These are phyloP conservation scores for Choloepus didactylus DNA, from an alignment of 2,797 vertebrate species.

Conservation along the genomic window DNA sequence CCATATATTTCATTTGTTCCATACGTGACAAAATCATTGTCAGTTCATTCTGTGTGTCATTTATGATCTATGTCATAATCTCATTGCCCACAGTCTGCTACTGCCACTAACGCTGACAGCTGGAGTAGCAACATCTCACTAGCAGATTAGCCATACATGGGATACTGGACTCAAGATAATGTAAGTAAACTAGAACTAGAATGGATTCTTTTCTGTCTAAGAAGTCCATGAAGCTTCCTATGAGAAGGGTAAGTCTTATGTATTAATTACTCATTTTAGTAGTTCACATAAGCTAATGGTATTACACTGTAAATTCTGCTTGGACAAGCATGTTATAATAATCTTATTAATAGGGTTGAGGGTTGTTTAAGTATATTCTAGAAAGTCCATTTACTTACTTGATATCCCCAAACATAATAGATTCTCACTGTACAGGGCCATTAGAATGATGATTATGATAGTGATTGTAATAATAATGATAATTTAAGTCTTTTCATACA, in stretches of 20 bases:
- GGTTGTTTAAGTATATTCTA: constrained; percentile 28
- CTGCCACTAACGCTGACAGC: not conserved
- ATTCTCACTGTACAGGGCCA: not conserved
- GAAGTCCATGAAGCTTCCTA: not conserved
- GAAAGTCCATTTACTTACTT: not conserved
- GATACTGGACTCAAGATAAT: not conserved
- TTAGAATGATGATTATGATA: not conserved
- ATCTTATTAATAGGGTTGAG: not conserved
- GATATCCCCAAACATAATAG: not conserved
- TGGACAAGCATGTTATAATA: not conserved
- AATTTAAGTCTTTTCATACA: not conserved
- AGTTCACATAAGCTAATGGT: not conserved
- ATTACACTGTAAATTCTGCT: not conserved
- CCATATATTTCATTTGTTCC: not conserved
- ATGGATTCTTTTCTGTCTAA: not conserved
- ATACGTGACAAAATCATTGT: not conserved
- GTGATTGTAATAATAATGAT: not conserved
- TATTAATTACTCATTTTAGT: constrained; percentile 21
- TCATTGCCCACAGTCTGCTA: not conserved
- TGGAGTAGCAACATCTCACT: not conserved
- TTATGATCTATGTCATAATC: not conserved
- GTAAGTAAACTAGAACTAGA: constrained; percentile 3
- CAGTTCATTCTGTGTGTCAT: not conserved
- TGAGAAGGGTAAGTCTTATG: not conserved
- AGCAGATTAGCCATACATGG: not conserved